These are phyloP conservation scores for Takifugu rubripes DNA, from an alignment of 2,797 vertebrate genomes.

Conservation along the genomic window DNA sequence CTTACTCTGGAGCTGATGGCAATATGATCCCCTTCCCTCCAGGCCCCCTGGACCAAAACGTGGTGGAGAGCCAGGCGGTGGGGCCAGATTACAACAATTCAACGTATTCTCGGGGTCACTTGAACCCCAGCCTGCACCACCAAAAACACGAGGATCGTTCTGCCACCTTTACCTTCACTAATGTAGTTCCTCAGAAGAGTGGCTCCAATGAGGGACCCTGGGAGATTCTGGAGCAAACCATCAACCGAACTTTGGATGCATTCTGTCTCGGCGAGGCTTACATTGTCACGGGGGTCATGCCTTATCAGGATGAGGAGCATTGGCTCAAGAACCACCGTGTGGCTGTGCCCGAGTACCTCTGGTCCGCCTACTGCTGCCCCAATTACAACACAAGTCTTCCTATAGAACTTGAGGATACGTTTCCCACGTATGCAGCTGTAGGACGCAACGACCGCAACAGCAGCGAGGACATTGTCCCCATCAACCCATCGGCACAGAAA, in stretches of 20 bases:
- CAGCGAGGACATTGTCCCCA: constrained; percentile 70
- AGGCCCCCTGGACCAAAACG: constrained; percentile 58
- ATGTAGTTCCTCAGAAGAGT: constrained; percentile 64
- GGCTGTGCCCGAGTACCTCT: constrained; percentile 72
- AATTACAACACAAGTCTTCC: constrained; percentile 59
- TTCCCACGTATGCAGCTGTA: constrained; percentile 65
- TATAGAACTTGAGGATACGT: constrained; percentile 23
- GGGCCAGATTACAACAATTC: constrained; percentile 68
- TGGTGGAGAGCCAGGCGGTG: constrained; percentile 72
- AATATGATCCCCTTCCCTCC: constrained; percentile 65
- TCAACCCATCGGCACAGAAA: constrained; percentile 19
- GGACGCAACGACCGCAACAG: constrained; percentile 73
- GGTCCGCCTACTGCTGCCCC: constrained; percentile 75
- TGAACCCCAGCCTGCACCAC: constrained; percentile 75
- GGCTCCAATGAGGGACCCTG: constrained; percentile 71
- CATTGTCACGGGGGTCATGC: constrained; percentile 70
- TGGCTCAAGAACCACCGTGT: constrained; percentile 68
- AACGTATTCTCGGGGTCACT: constrained; percentile 64
- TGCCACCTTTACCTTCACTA: constrained; percentile 74
- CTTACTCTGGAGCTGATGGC: constrained; percentile 53
- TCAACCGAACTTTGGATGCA: constrained; percentile 40
- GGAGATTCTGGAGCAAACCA: constrained; percentile 48
- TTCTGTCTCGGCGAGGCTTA: constrained; percentile 62
- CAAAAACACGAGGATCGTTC: constrained; percentile 25
- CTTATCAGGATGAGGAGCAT: constrained; percentile 48